Percentiles rank a stretch among this genome's conserved stretches.
phyloP scores from a whole-genome alignment of 2,888 invertebrate species.

The Chalcosyrphus nemorum region DNA sequence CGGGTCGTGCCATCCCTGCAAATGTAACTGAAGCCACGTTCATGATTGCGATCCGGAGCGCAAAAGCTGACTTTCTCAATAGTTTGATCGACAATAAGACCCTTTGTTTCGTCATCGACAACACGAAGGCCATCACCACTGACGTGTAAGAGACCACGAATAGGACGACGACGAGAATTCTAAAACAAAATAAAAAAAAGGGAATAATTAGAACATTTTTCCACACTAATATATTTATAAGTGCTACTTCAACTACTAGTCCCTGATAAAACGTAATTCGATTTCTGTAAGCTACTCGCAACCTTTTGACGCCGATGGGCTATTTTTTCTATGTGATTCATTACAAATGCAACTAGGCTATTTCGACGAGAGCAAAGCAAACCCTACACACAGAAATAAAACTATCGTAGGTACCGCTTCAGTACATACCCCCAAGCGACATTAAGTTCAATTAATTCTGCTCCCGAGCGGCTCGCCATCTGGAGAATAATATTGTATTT shows the following conservation, averaged over 20 bases:
- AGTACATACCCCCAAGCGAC: background rate
- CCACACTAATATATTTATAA: background rate
- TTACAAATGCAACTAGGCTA: conserved; percentile 18
- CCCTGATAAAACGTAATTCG: background rate
- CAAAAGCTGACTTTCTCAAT: conserved; percentile 99
- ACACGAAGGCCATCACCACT: conserved; percentile 98
- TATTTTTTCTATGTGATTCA: conserved; percentile 5
- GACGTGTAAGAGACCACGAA: conserved; percentile 94
- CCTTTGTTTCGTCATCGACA: conserved; percentile 99
- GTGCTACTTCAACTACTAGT: background rate
- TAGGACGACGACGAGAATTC: conserved; percentile 93
- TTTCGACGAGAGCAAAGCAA: background rate
- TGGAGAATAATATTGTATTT: conserved; percentile 35
- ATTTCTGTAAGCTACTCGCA: background rate
- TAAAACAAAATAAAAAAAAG: conserved; percentile 81
- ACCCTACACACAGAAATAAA: background rate
- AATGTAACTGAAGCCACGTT: conserved; percentile 98
- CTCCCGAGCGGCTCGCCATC: conserved; percentile 4
- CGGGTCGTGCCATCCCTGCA: conserved; percentile 99
- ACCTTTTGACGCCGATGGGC: background rate
- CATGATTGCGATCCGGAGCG: conserved; percentile 98
- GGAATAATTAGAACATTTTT: conserved; percentile 28
- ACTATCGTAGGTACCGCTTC: background rate
- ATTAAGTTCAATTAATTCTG: conserved; percentile 19
- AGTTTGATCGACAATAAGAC: conserved; percentile 99